Conservation (phyloP, 2,113 vertebrate genomes). For the Anthoscopus minutus region DNA sequence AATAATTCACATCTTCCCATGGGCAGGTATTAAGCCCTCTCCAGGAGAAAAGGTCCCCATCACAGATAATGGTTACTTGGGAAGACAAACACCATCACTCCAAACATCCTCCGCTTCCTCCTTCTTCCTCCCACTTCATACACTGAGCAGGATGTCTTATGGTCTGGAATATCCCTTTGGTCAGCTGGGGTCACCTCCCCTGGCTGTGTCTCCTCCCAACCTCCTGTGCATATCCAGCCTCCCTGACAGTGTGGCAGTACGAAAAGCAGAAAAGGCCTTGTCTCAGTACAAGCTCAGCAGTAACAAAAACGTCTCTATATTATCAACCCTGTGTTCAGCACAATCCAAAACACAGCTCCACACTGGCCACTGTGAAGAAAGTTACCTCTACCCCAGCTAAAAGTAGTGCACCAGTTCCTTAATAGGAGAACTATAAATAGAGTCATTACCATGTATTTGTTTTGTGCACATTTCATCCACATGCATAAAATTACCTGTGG, state of each 20-base stretch:
- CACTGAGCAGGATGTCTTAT: neutral
- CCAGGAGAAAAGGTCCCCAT: neutral
- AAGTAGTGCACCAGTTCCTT: neutral
- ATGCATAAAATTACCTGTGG: neutral
- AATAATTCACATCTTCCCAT: neutral
- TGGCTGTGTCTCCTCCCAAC: neutral
- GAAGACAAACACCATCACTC: neutral
- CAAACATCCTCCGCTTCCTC: neutral
- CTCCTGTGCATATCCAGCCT: neutral
- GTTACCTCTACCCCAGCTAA: neutral
- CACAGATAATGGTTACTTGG: neutral
- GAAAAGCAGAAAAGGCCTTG: neutral
- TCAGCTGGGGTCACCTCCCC: neutral
- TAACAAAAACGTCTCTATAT: neutral
- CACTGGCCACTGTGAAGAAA: neutral
- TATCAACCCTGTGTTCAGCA: neutral
- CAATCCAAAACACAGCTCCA: neutral
- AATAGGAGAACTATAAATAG: neutral
- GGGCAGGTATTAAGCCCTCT: neutral
- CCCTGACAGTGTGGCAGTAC: neutral
- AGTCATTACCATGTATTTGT: neutral
- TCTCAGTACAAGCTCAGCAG: neutral
- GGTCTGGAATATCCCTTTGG: neutral
- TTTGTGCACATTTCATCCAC: neutral
- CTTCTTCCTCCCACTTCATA: neutral